Evolutionary conservation across 2,797 vertebrate species (phyloP), one percentile per base, ranked within the genome.

Genomic region (Helicolenus hilgendorfi): DNA sequence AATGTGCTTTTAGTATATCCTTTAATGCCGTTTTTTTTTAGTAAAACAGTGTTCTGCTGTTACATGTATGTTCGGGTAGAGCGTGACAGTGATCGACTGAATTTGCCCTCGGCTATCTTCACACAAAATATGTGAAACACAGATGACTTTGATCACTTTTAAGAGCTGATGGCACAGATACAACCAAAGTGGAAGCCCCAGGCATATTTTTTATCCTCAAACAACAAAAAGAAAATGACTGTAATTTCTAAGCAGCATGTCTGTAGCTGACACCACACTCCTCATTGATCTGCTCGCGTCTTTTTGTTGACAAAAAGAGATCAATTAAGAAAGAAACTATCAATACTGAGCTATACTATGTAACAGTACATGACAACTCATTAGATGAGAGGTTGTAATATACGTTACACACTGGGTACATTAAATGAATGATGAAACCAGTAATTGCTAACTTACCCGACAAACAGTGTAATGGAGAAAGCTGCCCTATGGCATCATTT

Each of bases 131-230:
- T 77, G 24, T 56, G 18, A 79, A 72, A 72, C 33, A 67, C 38
- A 20, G 31, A 7, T 5, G 24, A 59, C 72, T 80, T 84, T 89
- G 67, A 83, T 89, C 77, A 56, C 2, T 35, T 81, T 81, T 53
- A 75, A 74, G 27, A 83, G 64, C 41, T 77, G 71, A 85, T 73
- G 58, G n/a, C 64, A 74, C 33, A 59, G 41, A 77, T 59, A 38
- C 10, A 13, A 77, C 36, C 59, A 74, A 74, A 70, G 59, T 36
- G 9, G 53, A 72, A 64, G 26, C 74, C 45, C 1, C 0, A 0
- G 75, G 74, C 71, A 71, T 22, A 35, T 79, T 86, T 71, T 84
- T 63, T 64, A 64, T 77, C 35, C 6, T 55, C 11, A 4, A 4
- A 70, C 59, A 60, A 59, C 26, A 56, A 73, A 33, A 73, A 55